These are phyloP conservation scores for Antidorcas marsupialis DNA, from an alignment of 2,113 vertebrate species.

Conservation along the genomic window DNA sequence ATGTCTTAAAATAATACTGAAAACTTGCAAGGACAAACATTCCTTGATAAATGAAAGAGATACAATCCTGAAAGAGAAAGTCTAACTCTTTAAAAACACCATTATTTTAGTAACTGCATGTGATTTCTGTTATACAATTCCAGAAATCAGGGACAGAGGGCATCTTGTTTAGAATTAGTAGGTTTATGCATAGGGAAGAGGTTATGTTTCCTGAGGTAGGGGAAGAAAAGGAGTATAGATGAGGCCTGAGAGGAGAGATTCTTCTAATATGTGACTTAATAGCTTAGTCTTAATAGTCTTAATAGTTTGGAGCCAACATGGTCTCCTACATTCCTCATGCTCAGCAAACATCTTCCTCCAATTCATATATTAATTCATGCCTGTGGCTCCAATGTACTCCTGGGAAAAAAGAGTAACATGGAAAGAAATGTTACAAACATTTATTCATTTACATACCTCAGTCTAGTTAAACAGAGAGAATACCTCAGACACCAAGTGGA, in stretches of 20 bases:
- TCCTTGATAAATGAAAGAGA: background rate
- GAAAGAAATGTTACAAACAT: background rate
- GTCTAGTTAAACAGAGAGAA: background rate
- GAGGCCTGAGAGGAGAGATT: background rate
- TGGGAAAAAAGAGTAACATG: background rate
- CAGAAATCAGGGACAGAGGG: background rate
- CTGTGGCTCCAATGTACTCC: background rate
- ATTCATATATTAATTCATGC: background rate
- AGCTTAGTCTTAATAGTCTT: background rate
- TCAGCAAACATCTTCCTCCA: background rate
- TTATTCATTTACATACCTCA: background rate
- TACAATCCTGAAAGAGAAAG: background rate
- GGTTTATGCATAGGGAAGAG: background rate
- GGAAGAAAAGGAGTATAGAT: background rate
- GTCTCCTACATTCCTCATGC: background rate
- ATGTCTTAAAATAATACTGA: conserved; percentile 45
- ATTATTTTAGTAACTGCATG: background rate
- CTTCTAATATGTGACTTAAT: background rate
- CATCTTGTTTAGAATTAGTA: background rate
- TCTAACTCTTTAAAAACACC: background rate
- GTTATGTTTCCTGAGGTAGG: background rate
- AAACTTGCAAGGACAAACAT: conserved; percentile 7
- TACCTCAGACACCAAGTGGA: background rate
- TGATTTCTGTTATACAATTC: background rate
- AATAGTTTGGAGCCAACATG: background rate